Percentiles rank a stretch among this genome's conserved stretches.
These are phyloP conservation scores for Baronia brevicornis DNA, from an alignment of 2,888 invertebrate genomes.

Conservation along the genomic window DNA sequence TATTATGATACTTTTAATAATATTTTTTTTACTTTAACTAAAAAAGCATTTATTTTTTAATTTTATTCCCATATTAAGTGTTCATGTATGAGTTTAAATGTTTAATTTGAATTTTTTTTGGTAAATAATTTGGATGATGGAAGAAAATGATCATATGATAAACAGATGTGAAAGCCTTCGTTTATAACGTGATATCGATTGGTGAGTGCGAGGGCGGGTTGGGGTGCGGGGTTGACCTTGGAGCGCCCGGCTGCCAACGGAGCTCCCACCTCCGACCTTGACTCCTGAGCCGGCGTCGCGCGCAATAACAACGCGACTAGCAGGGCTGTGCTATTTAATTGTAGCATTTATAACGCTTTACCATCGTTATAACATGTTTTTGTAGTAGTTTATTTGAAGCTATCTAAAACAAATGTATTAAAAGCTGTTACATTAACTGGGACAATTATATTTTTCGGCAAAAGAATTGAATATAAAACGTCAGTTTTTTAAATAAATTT, in stretches of 20 bases:
- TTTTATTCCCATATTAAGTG: no score
- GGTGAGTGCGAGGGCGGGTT: conserved; percentile 24
- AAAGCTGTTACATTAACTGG: no score
- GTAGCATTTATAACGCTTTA: neutral
- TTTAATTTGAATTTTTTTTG: no score
- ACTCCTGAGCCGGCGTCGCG: conserved; percentile 31
- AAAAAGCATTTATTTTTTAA: no score
- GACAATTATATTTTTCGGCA: no score
- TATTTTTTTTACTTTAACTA: no score
- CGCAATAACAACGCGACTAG: conserved; percentile 13
- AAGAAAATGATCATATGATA: no score
- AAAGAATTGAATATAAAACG: no score
- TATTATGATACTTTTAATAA: no score
- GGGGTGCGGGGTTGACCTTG: conserved; percentile 36
- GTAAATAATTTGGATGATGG: no score
- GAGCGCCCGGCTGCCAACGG: conserved; percentile 34
- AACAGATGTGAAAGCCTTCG: conserved; percentile 11
- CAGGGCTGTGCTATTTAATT: neutral
- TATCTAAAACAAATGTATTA: neutral
- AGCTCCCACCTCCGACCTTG: conserved; percentile 48
- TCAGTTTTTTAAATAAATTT: no score
- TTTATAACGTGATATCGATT: conserved; percentile 39
- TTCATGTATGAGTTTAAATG: no score
- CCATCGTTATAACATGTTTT: neutral
- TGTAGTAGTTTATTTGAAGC: neutral